Evolutionary conservation across 2,888 invertebrate species (phyloP), one percentile per base, ranked within the genome.

Genomic region (Megamerina dolium): DNA sequence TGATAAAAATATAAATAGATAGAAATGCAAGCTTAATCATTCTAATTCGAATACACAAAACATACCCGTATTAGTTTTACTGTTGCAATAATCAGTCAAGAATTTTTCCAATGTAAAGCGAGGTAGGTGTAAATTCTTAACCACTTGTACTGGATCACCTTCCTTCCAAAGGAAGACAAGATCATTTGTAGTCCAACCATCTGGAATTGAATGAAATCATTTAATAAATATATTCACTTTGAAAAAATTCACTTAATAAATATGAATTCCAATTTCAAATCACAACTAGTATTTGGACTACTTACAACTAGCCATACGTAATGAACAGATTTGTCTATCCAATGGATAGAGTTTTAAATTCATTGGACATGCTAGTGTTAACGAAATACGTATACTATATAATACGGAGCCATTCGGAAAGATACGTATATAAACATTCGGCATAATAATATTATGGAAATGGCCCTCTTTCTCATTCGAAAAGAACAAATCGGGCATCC

Each of bases 401-500:
- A 95, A 80, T 58, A 96, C 93, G 55, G 87, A 87, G 54, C 96
- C 96, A 61, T 92, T 85, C 46, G 92, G 91, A 74, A 93, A 92
- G 70, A 96, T 94, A 57, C 96, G 79, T 69, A 96, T 90, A 79
- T 96, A 92, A 56, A 95, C 91, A 73, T 96, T 95, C 50, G 94
- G 93, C 90, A 93, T 92, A 72, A 94, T 93, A 73, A 95, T 94
- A 72, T 93, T 89, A 77, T 95, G 94, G 70, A 95, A 89, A 70
- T 94, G 94, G 41, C 95, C 96, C 68, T 92, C 91, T 73, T 96
- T 96, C 75, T 96, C 96, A 68, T 96, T 96, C 44, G 93, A 88
- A 76, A 95, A 95, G 80, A 95, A 96, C 57, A 95, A 77, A 77
- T 97, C 96, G 26, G 96, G 96, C 87, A 95, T 94, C 96, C 96